Base-by-base conservation (phyloP, 2,113 vertebrate genomes). In the Onychorhynchus coronatus region DNA sequence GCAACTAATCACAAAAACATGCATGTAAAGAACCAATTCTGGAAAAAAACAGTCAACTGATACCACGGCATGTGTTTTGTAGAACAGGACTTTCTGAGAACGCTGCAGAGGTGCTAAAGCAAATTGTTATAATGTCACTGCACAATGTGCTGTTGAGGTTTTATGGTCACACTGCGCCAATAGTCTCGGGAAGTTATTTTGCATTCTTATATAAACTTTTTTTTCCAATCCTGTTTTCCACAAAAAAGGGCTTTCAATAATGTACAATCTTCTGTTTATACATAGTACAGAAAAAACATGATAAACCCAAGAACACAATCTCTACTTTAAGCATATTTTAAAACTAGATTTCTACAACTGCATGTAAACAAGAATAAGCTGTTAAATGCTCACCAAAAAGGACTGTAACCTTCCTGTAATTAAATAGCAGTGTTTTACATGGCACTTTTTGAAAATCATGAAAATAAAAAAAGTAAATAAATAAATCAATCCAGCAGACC, bases 391-490 rank as follows among this genome's bases (percentile, higher is more conserved):
- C 80, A 71, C 88, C 70, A 83, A 89, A 88, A 92, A 93, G 82
- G 33, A 94, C 59, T 55, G 55, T 30, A 94, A 93, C 96, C 88
- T 98, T 98, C 97, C 97, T 98, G 98, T 94, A 97, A 97, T 98
- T 97, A 98, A 97, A 96, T 6, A 2, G 93, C 93, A 84, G 49
- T 49, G 91, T 96, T 98, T 98, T 98, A 98, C 91, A 93, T 28
- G 44, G 94, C 80, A 68, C 82, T 96, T 98, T 97, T 95, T 83
- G 80, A 81, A 84, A 97, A 97, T 95, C 27, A 97, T 85, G 81
- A 93, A 97, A 97, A 97, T 92, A 93, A 94, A 96, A 96, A 78
- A 97, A 97, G 88, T 97, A 97, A 97, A 95, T 97, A 97, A 97
- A 98, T 97, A 92, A 95, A 96, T 97, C 81, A 97, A 75, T 30